A percentile compares a stretch with the other conserved stretches of the same genome.
phyloP scores from a whole-genome alignment of 2,888 invertebrate species.

The Hymenopus coronatus region DNA sequence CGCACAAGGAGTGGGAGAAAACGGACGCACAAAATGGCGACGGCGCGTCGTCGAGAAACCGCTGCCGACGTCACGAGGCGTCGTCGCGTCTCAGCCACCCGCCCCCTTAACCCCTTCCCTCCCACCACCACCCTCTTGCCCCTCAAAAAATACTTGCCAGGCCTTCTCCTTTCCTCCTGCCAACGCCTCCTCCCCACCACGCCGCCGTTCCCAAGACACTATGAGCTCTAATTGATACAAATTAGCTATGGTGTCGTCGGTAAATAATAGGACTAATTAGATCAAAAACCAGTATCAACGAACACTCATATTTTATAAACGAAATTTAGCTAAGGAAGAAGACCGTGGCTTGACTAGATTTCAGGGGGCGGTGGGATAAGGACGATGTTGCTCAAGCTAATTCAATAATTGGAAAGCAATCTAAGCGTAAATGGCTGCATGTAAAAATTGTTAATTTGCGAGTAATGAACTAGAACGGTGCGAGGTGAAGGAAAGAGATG shows the following conservation, averaged over 20 bases:
- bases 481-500: not conserved
- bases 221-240: slow-evolving; percentile 44
- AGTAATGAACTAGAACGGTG: slow-evolving; percentile 29
- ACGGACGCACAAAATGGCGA: slow-evolving; percentile 20
- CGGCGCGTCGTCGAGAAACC: slow-evolving; percentile 17
- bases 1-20: not conserved
- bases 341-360: not conserved
- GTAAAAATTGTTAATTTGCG: slow-evolving; percentile 32
- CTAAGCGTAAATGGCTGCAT: slow-evolving; percentile 31
- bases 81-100: slow-evolving; percentile 15
- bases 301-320: slow-evolving; percentile 31
- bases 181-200: not conserved
- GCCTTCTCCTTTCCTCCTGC: not conserved
- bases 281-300: slow-evolving; percentile 36
- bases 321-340: slow-evolving; percentile 27
- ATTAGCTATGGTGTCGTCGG: slow-evolving; percentile 44
- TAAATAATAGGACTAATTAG: slow-evolving; percentile 46
- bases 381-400: slow-evolving; percentile 18
- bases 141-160: slow-evolving; percentile 27
- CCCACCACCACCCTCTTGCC: slow-evolving; percentile 1
- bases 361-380: not conserved
- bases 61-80: slow-evolving; percentile 18
- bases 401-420: slow-evolving; percentile 34
- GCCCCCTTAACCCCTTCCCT: slow-evolving; percentile 4
- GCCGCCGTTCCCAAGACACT: slow-evolving; percentile 22